These are phyloP conservation scores for Naso thynnoides DNA, from an alignment of 2,797 vertebrate species.

Conservation along the genomic window DNA sequence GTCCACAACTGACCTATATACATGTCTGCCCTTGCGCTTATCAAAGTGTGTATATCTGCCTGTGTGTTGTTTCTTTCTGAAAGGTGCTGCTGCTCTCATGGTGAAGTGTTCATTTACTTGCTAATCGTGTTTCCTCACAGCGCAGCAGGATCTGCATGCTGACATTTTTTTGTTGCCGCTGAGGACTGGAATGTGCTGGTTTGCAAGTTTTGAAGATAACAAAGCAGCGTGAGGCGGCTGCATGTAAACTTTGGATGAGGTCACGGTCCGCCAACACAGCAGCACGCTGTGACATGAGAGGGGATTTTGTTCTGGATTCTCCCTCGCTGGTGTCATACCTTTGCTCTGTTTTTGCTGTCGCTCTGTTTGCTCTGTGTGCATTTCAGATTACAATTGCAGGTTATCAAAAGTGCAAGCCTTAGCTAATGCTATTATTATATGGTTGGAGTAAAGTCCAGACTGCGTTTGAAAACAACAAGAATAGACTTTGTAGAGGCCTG, in stretches of 20 bases:
- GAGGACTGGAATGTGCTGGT: constrained; percentile 79
- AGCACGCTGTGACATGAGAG: constrained; percentile 75
- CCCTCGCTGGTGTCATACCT: constrained; percentile 74
- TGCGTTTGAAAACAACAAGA: constrained; percentile 57
- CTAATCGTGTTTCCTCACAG: constrained; percentile 57
- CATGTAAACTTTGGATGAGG: constrained; percentile 82
- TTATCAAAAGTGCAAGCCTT: constrained; percentile 46
- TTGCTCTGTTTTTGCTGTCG: constrained; percentile 46
- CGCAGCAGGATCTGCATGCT: constrained; percentile 63
- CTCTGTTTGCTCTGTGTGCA: constrained; percentile 51
- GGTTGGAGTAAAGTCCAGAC: constrained; percentile 53
- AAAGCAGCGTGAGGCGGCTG: constrained; percentile 77
- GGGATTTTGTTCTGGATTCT: constrained; percentile 84
- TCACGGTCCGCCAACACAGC: constrained; percentile 80
- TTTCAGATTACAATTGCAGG: constrained; percentile 58
- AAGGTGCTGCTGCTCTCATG: constrained; percentile 22
- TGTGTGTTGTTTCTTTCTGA: constrained; percentile 31
- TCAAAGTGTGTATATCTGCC: constrained; percentile 28
- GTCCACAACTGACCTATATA: constrained; percentile 72
- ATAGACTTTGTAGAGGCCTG: constrained; percentile 44
- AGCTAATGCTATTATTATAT: constrained; percentile 56
- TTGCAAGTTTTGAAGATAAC: constrained; percentile 82
- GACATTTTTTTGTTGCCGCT: constrained; percentile 63
- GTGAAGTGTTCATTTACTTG: constrained; percentile 51
- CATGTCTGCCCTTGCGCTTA: constrained; percentile 47